phyloP scores from a whole-genome alignment of 2,113 vertebrate species.

The Colius striatus region DNA sequence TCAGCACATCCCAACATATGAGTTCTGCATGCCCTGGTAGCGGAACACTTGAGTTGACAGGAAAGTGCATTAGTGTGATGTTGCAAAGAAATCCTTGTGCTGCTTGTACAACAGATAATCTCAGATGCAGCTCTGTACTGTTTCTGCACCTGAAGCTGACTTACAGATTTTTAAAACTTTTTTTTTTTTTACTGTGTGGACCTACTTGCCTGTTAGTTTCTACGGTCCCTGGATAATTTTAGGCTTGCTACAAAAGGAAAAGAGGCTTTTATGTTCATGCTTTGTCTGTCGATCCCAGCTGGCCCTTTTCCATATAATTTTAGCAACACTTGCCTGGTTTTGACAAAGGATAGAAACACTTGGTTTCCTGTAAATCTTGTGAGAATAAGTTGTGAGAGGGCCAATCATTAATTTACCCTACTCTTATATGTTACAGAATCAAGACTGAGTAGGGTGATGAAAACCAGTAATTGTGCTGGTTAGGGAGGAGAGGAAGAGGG shows the following conservation, averaged over 20 bases:
- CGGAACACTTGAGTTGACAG: neutral
- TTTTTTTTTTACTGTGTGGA: neutral
- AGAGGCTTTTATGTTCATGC: neutral
- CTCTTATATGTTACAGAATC: neutral
- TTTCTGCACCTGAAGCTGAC: neutral
- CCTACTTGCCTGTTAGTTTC: neutral
- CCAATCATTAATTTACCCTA: neutral
- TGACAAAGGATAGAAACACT: neutral
- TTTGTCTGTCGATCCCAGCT: neutral
- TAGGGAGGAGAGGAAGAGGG: neutral
- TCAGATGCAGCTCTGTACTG: neutral
- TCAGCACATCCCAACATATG: neutral
- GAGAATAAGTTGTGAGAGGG: neutral
- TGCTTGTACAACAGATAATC: neutral
- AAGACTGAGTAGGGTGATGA: neutral
- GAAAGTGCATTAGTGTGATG: neutral
- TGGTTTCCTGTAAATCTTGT: neutral
- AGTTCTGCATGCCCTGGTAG: neutral
- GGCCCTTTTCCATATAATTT: neutral
- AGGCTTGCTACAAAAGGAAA: neutral
- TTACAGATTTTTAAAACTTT: neutral
- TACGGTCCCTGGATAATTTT: neutral
- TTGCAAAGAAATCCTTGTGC: neutral
- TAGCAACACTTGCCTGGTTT: constrained; percentile 7
- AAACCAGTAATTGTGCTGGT: neutral